Conservation (phyloP, 2,888 invertebrate genomes). For the Ormyrus thymus region DNA sequence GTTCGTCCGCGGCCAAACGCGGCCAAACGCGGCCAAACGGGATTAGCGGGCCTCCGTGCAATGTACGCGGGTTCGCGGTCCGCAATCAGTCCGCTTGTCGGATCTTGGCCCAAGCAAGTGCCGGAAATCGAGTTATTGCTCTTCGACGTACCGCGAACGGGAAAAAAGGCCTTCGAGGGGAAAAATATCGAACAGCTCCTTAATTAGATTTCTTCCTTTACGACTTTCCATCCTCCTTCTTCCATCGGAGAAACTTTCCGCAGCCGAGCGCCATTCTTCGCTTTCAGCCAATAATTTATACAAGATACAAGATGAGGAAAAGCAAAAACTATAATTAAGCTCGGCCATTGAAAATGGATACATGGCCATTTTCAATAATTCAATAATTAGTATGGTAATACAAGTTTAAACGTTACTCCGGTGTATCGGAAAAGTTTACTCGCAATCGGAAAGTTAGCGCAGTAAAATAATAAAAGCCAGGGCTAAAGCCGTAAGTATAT, state of each 20-base stretch:
- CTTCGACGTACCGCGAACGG: conserved; percentile 4
- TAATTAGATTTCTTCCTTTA: conserved; percentile 28
- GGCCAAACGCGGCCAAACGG: conserved; percentile 25
- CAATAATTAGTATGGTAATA: neutral
- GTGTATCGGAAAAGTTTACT: neutral
- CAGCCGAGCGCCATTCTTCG: neutral
- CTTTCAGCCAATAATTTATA: neutral
- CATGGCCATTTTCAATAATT: neutral
- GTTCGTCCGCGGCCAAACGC: neutral
- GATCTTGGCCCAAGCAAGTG: neutral
- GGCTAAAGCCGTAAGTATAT: conserved; percentile 32
- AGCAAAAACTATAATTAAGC: conserved; percentile 24
- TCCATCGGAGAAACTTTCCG: neutral
- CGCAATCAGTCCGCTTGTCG: conserved; percentile 47
- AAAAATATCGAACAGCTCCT: conserved; percentile 13
- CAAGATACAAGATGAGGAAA: neutral
- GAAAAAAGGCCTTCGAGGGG: neutral
- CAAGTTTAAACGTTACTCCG: neutral
- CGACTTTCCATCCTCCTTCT: neutral
- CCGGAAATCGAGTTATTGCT: conserved; percentile 40
- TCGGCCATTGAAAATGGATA: conserved; percentile 40
- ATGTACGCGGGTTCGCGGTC: neutral
- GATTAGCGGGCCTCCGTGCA: conserved; percentile 16
- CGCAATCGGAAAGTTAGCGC: conserved; percentile 12
- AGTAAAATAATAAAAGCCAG: conserved; percentile 41